A percentile compares a stretch with the other conserved stretches of the same genome.
Conservation (phyloP, 92 coral and sea anemone genomes). For the Diadumene lineata region DNA sequence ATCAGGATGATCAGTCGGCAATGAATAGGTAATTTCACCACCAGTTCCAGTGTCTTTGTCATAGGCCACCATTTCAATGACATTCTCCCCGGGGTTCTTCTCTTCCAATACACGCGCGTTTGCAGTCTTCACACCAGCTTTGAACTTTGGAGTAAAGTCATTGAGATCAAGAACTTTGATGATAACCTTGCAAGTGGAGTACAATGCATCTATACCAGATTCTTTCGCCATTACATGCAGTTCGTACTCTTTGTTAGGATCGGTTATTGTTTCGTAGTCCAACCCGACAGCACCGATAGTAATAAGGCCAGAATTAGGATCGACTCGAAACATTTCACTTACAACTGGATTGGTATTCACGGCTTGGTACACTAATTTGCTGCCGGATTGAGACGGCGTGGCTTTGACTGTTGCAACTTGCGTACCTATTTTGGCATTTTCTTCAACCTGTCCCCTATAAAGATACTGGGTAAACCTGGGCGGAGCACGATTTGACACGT, state of each 20-base stretch:
- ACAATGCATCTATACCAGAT: slow-evolving; percentile 34
- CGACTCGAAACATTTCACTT: slow-evolving; percentile 37
- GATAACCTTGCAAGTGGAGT: slow-evolving; percentile 64
- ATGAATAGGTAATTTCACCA: slow-evolving; percentile 7
- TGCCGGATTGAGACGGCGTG: slow-evolving; percentile 20
- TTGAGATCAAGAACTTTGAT: slow-evolving; percentile 68
- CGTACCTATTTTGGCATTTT: slow-evolving; percentile 22
- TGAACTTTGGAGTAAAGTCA: slow-evolving; percentile 79
- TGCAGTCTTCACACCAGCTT: slow-evolving; percentile 26
- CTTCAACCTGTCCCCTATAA: slow-evolving; percentile 24
- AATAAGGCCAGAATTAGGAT: slow-evolving; percentile 54
- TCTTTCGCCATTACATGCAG: slow-evolving; percentile 74
- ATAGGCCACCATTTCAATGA: slow-evolving; percentile 59
- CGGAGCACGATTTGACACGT: slow-evolving; percentile 54
- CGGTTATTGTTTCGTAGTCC: slow-evolving; percentile 41
- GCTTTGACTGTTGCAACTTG: slow-evolving; percentile 45
- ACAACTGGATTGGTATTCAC: slow-evolving; percentile 39
- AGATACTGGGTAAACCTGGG: slow-evolving; percentile 55
- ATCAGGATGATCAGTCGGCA: slow-evolving; percentile 12
- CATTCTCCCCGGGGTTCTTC: slow-evolving; percentile 45
- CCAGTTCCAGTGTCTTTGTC: slow-evolving; percentile 70
- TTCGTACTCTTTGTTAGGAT: slow-evolving; percentile 24
- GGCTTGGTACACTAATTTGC: slow-evolving; percentile 24
- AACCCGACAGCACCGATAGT: slow-evolving; percentile 19
- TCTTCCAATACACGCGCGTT: slow-evolving; percentile 72